Percentiles rank a stretch among this genome's conserved stretches.
Conservation (phyloP, 2,888 invertebrate genomes). For the Drosophila lutescens region DNA sequence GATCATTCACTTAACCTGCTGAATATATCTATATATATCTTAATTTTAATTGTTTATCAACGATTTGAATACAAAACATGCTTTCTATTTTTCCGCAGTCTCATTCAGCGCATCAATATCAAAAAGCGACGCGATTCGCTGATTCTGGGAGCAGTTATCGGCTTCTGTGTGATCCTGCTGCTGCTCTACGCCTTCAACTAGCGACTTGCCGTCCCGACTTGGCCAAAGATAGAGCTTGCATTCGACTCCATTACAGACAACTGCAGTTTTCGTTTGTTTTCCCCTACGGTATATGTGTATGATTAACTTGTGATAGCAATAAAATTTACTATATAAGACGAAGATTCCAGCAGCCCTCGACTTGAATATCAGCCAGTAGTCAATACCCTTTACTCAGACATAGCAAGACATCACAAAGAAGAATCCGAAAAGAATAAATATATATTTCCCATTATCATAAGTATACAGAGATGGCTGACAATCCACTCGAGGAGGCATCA, state of each 20-base stretch:
- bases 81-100: constrained; percentile 84
- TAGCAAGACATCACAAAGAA: constrained; percentile 6
- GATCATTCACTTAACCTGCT: background rate
- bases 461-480: constrained; percentile 12
- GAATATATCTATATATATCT: no score
- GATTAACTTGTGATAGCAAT: constrained; percentile 76
- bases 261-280: constrained; percentile 51
- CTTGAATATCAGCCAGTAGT: background rate
- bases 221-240: constrained; percentile 46
- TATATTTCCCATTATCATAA: background rate
- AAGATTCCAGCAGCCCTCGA: constrained; percentile 1
- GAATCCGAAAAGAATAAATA: background rate
- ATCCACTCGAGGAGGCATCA: constrained; percentile 2
- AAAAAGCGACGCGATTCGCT: constrained; percentile 97
- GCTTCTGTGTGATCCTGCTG: constrained; percentile 94
- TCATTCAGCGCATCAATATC: constrained; percentile 96
- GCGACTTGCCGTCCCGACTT: constrained; percentile 17
- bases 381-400: background rate
- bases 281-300: constrained; percentile 60
- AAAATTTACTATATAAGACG: constrained; percentile 61
- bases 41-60: no score
- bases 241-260: constrained; percentile 32
- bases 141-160: constrained; percentile 94
- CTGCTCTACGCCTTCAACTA: constrained; percentile 92
- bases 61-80: no score